These are phyloP conservation scores for Volucella inflata DNA, from an alignment of 2,888 invertebrate species.

Conservation along the genomic window DNA sequence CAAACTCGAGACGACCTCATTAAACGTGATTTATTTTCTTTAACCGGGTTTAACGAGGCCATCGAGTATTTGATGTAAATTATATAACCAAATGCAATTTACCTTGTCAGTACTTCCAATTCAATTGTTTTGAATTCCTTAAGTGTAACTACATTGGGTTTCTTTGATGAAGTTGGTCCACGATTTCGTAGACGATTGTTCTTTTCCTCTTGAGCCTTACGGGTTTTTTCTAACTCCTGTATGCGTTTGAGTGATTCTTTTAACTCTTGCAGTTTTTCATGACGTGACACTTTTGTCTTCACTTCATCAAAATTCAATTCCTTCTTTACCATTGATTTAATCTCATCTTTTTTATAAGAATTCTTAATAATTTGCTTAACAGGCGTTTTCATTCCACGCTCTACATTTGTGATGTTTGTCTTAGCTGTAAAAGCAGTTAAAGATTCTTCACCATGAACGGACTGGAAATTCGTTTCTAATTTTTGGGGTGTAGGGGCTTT, in stretches of 20 bases:
- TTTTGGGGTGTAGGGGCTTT: constrained; percentile 75
- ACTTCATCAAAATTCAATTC: constrained; percentile 89
- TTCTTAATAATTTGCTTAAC: constrained; percentile 83
- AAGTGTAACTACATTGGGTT: constrained; percentile 83
- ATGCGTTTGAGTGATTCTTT: constrained; percentile 88
- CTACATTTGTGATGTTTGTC: constrained; percentile 79
- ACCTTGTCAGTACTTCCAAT: constrained; percentile 91
- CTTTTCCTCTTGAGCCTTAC: constrained; percentile 83
- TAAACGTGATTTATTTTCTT: constrained; percentile 41
- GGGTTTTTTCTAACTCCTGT: constrained; percentile 87
- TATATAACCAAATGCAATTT: constrained; percentile 75
- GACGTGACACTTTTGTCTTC: constrained; percentile 87
- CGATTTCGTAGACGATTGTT: constrained; percentile 80
- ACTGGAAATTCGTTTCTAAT: not conserved
- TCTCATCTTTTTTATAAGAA: constrained; percentile 82
- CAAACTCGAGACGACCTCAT: constrained; percentile 57
- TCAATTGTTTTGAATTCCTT: constrained; percentile 90
- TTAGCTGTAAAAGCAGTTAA: constrained; percentile 76
- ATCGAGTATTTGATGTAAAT: constrained; percentile 31
- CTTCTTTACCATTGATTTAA: constrained; percentile 84
- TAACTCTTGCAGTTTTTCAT: constrained; percentile 88
- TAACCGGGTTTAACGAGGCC: constrained; percentile 67
- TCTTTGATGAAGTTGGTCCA: constrained; percentile 77
- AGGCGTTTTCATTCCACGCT: constrained; percentile 80
- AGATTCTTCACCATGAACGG: constrained; percentile 77